Percentiles rank a stretch among this genome's conserved stretches.
Evolutionary conservation across 1,140 invertebrate genomes (phyloP).

Genomic region (Argopecten irradians): DNA sequence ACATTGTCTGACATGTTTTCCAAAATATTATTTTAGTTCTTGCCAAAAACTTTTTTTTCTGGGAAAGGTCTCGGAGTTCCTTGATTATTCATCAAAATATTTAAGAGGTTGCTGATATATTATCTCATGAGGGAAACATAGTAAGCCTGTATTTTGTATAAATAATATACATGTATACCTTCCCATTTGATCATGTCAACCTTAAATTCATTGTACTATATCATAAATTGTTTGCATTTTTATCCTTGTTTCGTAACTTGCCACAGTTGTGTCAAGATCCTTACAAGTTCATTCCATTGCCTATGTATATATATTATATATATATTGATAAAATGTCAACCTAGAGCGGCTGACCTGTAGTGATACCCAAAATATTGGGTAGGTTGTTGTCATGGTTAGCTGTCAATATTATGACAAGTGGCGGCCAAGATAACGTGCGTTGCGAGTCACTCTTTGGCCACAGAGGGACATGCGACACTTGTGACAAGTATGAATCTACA

Average conservation of each 20-base stretch:
- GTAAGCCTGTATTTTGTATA: constrained; percentile 22
- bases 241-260: constrained; percentile 18
- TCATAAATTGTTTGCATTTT: background rate
- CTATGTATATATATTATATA: constrained; percentile 8
- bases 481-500: constrained; percentile 21
- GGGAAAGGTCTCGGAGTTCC: background rate
- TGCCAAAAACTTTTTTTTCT: background rate
- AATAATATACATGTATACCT: background rate
- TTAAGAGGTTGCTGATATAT: background rate
- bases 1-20: background rate
- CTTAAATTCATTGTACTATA: background rate
- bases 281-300: constrained; percentile 21
- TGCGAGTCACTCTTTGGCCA: constrained; percentile 5
- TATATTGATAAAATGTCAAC: constrained; percentile 23
- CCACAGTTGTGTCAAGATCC: constrained; percentile 14
- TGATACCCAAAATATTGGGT: constrained; percentile 13
- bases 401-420: background rate
- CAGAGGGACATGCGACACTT: background rate
- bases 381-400: background rate
- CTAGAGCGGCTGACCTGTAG: background rate
- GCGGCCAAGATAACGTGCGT: background rate
- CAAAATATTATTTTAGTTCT: constrained; percentile 11
- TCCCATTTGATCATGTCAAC: background rate
- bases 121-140: background rate
- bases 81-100: background rate